A percentile compares a stretch with the other conserved stretches of the same genome.
These are phyloP conservation scores for Platysteira castanea DNA, from an alignment of 2,113 vertebrate genomes.

Conservation along the genomic window DNA sequence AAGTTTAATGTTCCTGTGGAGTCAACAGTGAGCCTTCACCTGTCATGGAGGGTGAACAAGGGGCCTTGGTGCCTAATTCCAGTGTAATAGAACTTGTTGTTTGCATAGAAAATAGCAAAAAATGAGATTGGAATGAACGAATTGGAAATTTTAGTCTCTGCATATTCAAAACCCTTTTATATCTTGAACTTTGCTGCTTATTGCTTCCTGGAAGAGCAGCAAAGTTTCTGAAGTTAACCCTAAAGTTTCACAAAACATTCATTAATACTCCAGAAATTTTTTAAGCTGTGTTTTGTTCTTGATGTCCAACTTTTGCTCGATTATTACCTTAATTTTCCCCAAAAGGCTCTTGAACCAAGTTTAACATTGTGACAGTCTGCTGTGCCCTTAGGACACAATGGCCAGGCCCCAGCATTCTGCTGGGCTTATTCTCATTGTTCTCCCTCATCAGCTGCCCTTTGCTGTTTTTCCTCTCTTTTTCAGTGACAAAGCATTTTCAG, in stretches of 20 bases:
- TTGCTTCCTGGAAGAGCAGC: neutral
- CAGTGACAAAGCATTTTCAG: slow-evolving; percentile 20
- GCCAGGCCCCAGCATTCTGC: neutral
- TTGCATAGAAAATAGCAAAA: neutral
- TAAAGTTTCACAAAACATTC: neutral
- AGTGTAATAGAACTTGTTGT: neutral
- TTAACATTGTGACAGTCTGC: neutral
- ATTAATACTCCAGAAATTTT: neutral
- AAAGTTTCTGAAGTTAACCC: neutral
- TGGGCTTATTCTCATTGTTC: slow-evolving; percentile 38
- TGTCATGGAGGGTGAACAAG: accelerated
- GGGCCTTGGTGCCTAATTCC: neutral
- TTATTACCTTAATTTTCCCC: neutral
- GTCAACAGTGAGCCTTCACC: neutral
- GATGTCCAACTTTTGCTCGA: neutral
- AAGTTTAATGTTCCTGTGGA: neutral
- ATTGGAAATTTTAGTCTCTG: neutral
- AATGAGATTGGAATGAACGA: neutral
- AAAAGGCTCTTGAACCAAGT: neutral
- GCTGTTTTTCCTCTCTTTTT: neutral
- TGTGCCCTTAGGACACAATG: slow-evolving; percentile 10
- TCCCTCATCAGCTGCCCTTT: neutral
- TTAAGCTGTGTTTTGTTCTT: neutral
- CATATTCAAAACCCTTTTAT: neutral
- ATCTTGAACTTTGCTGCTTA: neutral